Percentiles rank a stretch among this genome's conserved stretches.
Evolutionary conservation across 2,797 vertebrate genomes (phyloP).

Genomic region (Heteromormyrus szaboi): DNA sequence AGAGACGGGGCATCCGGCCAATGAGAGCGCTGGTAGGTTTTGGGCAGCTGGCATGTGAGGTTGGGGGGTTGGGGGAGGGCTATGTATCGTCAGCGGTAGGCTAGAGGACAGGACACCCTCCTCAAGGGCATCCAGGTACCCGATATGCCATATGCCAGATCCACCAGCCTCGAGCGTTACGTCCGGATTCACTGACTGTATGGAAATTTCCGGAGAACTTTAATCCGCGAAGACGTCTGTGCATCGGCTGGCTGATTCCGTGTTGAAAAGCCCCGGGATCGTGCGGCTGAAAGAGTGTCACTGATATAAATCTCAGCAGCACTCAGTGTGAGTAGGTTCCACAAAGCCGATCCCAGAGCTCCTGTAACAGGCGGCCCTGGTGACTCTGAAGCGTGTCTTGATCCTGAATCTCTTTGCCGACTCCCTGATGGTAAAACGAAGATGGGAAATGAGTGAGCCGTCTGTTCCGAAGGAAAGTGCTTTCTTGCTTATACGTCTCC

Average conservation of each 20-base stretch:
- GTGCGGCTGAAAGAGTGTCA: background rate
- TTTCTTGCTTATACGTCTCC: background rate
- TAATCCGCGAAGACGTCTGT: background rate
- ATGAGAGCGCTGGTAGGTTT: background rate
- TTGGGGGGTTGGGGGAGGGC: background rate
- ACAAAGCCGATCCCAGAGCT: background rate
- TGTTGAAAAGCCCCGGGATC: background rate
- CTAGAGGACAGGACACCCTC: background rate
- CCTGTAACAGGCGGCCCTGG: background rate
- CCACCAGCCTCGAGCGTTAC: background rate
- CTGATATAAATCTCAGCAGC: background rate
- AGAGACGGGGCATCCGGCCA: conserved; percentile 1
- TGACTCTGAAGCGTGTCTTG: background rate
- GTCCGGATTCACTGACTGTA: background rate
- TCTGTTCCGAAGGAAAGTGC: background rate
- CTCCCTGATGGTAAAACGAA: background rate
- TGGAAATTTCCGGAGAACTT: background rate
- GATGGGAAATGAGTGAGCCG: background rate
- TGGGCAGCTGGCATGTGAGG: conserved; percentile 4
- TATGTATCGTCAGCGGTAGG: background rate
- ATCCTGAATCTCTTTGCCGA: background rate
- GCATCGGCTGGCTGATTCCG: background rate
- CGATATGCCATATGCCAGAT: background rate
- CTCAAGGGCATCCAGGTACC: conserved; percentile 12
- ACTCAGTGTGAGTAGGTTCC: background rate